Base-by-base conservation (phyloP, 2,797 vertebrate genomes). In the Graptemys geographica region DNA sequence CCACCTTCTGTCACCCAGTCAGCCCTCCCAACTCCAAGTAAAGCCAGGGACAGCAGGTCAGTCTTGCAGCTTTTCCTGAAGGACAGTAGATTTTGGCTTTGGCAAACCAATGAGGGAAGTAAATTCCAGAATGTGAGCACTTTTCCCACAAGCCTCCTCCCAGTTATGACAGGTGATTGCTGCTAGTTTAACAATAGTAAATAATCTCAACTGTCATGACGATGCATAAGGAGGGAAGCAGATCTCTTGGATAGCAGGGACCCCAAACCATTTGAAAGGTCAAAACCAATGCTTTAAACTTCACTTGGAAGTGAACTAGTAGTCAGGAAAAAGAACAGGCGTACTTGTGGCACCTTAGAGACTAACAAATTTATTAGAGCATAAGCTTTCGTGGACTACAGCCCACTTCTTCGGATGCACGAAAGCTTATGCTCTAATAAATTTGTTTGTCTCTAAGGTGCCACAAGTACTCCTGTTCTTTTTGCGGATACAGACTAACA, bases 31-130 rank as follows among this genome's bases (percentile, higher is more conserved):
- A 79, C 65, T 31, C 1, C 0, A 79, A 47, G 31, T 55, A 78
- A 41, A 44, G 2, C 3, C 13, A 27, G 18, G 13, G 18, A 19
- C 13, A 11, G 12, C 0, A 52, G 1, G 2, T 31, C 0, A 2
- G 27, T 11, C 79, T 92, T 91, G 21, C 1, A 76, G 90, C 93
- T 78, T 53, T 25, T 88, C 79, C 49, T 44, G 5, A 81, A 83
- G 84, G 80, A 69, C 11, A 74, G 19, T 84, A 5, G 3, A 5
- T 79, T 53, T 41, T 3, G 23, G 47, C 57, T 88, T 92, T 93
- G 53, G 16, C 1, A 5, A 81, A 23, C 81, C 84, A 93, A 85
- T 86, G 15, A 44, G 8, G 80, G 41, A 89, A 88, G 27, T 41
- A 86, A 90, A 88, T 41, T 74, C 23, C 41, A 37, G n/a, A 69